Evolutionary conservation across 92 coral and sea anemone genomes (phyloP), one percentile per base, ranked within the genome.

Genomic region (Phenganax stokvisi): DNA sequence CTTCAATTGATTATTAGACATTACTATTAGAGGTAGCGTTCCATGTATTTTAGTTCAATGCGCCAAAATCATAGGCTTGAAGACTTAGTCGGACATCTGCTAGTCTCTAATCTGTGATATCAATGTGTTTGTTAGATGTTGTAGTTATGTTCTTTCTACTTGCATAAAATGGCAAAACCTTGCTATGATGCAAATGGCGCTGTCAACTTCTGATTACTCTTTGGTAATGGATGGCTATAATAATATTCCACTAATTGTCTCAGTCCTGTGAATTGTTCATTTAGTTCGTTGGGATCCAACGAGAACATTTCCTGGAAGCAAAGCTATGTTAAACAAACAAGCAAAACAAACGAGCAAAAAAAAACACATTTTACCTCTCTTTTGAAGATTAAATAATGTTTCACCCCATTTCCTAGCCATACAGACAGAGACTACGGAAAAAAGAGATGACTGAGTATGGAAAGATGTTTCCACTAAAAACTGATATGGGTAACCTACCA

Each of bases 361-460:
- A 0, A 20, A 17, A 9, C 3, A 64, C 17, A 64, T 37, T 7
- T 68, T 76, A 93, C 97, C 87, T 88, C 55, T 29, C 88, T 88
- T 51, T 77, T 52, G 76, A 94, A 94, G 66, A 94, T 76, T 28
- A 94, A 85, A 69, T 88, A 94, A 56, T 87, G 94, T 77, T 89
- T 89, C 68, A 94, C 92, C 56, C 86, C 87, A 55, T 88, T 91
- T 57, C 84, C 86, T 28, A 87, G 85, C 89, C 94, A 94, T 56
- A 93, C 98, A 4, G 98, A 88, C 65, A 91, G 75, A 29, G 89
- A 90, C 97, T 91, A 59, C 6, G 3, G 17, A 37, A 63, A 74
- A 0, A 25, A 15, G 61, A n/a, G 66, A 20, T 20, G 25, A 20
- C 25, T 20, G 25, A 20, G 25, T 20, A 20, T 62, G 37, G 11